Evolutionary conservation across 2,888 invertebrate species (phyloP).

Genomic region (Entomobrya proxima): DNA sequence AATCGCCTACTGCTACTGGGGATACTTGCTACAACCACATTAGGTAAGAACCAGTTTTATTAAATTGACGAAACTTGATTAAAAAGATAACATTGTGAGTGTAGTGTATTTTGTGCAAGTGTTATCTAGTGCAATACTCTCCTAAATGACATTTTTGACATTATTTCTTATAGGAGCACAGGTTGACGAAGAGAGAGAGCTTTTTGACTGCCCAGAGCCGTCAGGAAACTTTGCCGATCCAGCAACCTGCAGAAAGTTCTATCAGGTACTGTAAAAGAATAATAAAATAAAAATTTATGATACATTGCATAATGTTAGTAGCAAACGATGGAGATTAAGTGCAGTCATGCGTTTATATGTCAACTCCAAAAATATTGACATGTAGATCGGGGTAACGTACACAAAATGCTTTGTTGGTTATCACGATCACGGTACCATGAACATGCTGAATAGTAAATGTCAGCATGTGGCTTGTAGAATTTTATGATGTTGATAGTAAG

Average conservation of each 20-base stretch:
- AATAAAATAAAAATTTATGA: neutral
- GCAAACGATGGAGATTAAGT: neutral
- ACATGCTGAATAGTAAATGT: no score
- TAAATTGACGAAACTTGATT: no score
- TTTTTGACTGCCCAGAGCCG: conserved; percentile 88
- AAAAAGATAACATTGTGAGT: neutral
- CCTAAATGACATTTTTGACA: neutral
- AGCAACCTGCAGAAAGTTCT: conserved; percentile 90
- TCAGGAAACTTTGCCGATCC: conserved; percentile 93
- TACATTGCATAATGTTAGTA: neutral
- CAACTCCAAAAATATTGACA: no score
- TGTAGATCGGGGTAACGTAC: no score
- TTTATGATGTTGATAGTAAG: no score
- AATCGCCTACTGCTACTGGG: conserved; percentile 56
- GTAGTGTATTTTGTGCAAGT: neutral
- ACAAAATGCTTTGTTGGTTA: no score
- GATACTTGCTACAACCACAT: conserved; percentile 43
- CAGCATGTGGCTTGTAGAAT: no score
- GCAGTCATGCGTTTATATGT: neutral
- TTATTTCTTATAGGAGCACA: conserved; percentile 13
- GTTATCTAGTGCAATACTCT: neutral
- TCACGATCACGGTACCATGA: no score
- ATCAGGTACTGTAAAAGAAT: conserved; percentile 90
- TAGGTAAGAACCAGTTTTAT: conserved; percentile 45
- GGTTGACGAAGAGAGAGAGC: conserved; percentile 81